phyloP scores from a whole-genome alignment of 2,113 vertebrate genomes.

The Notarius lentiginosus region DNA sequence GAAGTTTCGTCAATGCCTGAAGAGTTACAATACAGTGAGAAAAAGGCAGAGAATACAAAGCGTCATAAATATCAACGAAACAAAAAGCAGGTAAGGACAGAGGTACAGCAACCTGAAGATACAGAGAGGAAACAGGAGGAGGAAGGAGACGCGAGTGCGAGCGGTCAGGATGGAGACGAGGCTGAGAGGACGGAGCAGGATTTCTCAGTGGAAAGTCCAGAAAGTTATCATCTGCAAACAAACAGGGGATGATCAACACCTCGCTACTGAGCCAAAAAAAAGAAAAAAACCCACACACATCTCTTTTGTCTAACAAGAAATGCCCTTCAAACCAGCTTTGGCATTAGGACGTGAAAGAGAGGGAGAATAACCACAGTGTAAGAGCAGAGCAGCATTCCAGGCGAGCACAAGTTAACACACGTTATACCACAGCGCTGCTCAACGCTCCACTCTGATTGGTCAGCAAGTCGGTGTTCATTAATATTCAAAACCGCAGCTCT shows the following conservation, averaged over 20 bases:
- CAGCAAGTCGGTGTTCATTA: background rate
- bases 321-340: background rate
- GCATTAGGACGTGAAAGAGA: too few relatives aligned
- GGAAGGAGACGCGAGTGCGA: constrained; percentile 6
- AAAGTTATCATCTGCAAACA: constrained; percentile 61
- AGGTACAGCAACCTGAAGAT: constrained; percentile 7
- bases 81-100: constrained; percentile 14
- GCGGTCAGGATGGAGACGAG: constrained; percentile 34
- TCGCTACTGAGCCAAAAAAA: background rate
- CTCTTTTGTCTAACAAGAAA: background rate
- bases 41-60: constrained; percentile 16
- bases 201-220: constrained; percentile 51
- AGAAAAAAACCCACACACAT: background rate
- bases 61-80: constrained; percentile 31
- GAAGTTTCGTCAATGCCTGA: background rate
- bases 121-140: constrained; percentile 13
- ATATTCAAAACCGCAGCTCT: background rate
- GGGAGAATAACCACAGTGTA: too few relatives aligned
- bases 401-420: background rate
- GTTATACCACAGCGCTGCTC: constrained; percentile 3
- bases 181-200: constrained; percentile 23
- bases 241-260: constrained; percentile 27
- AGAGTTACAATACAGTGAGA: constrained; percentile 30
- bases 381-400: background rate
- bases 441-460: background rate